A percentile compares a stretch with the other conserved stretches of the same genome.
phyloP scores from a whole-genome alignment of 2,113 vertebrate species.

The Gymnogyps californianus region DNA sequence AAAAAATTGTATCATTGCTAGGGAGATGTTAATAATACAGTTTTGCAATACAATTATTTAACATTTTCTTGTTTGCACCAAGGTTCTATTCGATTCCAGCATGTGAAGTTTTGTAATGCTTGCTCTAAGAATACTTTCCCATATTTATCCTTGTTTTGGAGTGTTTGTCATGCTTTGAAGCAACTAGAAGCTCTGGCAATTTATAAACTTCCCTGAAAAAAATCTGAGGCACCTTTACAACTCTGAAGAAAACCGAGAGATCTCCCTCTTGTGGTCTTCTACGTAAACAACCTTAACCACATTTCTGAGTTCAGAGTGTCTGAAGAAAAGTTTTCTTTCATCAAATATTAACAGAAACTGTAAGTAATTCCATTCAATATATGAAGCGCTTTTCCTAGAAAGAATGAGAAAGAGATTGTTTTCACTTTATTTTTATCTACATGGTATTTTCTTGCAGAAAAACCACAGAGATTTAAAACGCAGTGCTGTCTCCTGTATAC shows the following conservation, averaged over 20 bases:
- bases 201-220: background rate
- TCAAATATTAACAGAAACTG: constrained; percentile 15
- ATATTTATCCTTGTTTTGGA: background rate
- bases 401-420: constrained; percentile 68
- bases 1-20: background rate
- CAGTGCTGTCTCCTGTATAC: constrained; percentile 59
- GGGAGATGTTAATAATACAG: background rate
- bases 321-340: background rate
- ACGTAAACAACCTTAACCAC: background rate
- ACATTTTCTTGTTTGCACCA: background rate
- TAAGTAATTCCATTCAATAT: background rate
- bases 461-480: constrained; percentile 66
- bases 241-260: background rate
- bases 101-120: background rate
- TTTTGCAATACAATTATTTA: background rate
- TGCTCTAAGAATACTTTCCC: background rate
- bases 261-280: constrained; percentile 45
- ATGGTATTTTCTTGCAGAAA: constrained; percentile 70
- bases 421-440: constrained; percentile 75
- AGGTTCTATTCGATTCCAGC: background rate
- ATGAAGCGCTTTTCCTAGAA: constrained; percentile 42
- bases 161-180: background rate
- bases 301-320: background rate
- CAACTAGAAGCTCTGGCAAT: background rate
- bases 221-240: background rate